phyloP scores from a whole-genome alignment of 2,797 vertebrate genomes.

The Nothura maculosa region DNA sequence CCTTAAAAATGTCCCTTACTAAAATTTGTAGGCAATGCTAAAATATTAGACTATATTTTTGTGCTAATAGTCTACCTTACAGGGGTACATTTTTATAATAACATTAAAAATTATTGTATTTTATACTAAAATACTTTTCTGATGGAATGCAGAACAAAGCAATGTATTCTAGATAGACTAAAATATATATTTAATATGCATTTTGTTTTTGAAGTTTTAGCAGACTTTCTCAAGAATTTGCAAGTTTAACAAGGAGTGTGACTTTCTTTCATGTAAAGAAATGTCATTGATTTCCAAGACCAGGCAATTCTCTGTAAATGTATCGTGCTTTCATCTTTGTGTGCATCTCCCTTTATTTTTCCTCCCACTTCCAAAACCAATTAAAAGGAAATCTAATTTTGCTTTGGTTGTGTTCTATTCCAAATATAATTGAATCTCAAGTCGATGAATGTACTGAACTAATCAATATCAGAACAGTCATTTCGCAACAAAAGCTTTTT shows the following conservation, averaged over 20 bases:
- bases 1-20: not conserved
- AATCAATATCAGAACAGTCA: not conserved
- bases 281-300: not conserved
- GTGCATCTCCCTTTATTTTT: slow-evolving; percentile 11
- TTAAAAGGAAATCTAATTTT: not conserved
- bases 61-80: not conserved
- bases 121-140: not conserved
- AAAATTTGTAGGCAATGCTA: not conserved
- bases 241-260: not conserved
- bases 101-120: not conserved
- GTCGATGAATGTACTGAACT: not conserved
- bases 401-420: not conserved
- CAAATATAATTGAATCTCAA: not conserved
- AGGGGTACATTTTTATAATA: not conserved
- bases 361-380: not conserved
- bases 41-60: not conserved
- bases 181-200: not conserved
- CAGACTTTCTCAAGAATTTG: not conserved
- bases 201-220: not conserved
- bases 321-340: slow-evolving; percentile 24
- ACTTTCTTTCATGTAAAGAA: not conserved
- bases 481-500: slow-evolving; percentile 7
- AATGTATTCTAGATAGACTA: not conserved
- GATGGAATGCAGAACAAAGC: not conserved
- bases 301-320: not conserved